Conservation (phyloP, 2,797 vertebrate genomes). For the Acridotheres tristis region DNA sequence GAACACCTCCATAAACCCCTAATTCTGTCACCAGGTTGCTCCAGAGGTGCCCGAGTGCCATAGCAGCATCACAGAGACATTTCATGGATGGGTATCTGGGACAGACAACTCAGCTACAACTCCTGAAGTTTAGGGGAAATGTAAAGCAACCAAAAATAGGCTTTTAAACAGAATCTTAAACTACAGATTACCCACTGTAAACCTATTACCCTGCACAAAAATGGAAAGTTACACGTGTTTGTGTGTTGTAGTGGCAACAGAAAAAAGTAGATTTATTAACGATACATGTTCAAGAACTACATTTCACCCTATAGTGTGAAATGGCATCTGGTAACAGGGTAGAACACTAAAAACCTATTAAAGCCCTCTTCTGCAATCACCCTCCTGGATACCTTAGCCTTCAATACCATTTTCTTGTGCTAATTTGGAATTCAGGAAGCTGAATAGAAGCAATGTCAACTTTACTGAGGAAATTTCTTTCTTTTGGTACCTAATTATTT, state of each 20-base stretch:
- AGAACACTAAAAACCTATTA: background rate
- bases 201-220: background rate
- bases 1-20: background rate
- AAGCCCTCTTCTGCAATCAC: background rate
- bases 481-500: background rate
- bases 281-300: background rate
- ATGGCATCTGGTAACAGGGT: background rate
- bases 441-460: background rate
- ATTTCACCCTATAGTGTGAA: background rate
- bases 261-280: background rate
- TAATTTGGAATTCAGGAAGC: background rate
- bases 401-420: background rate
- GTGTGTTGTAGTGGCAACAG: background rate
- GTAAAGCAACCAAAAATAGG: background rate
- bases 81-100: accelerated
- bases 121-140: background rate
- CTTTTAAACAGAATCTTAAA: background rate
- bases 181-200: background rate
- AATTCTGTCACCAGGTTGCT: background rate
- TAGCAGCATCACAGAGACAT: background rate
- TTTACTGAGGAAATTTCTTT: background rate
- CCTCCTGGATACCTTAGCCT: background rate
- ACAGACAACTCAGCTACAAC: background rate
- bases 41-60: background rate
- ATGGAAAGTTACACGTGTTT: background rate